Percentiles rank a stretch among this genome's conserved stretches.
Conservation (phyloP, 2,797 vertebrate species). For the Antrozous pallidus region DNA sequence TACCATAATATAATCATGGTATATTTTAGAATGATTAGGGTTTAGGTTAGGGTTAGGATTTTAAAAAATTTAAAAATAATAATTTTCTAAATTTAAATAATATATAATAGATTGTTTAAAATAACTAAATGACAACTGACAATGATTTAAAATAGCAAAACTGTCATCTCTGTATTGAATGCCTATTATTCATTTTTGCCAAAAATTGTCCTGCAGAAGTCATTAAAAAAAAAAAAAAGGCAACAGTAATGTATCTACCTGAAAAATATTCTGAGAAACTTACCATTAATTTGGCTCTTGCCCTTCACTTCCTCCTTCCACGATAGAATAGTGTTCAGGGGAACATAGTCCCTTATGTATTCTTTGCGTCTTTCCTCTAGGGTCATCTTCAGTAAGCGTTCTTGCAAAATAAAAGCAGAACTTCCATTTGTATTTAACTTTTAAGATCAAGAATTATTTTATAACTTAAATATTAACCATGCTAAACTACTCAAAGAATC, state of each 20-base stretch:
- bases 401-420: slow-evolving; percentile 81
- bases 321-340: slow-evolving; percentile 88
- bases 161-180: slow-evolving; percentile 5
- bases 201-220: neutral
- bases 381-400: slow-evolving; percentile 91
- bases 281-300: slow-evolving; percentile 83
- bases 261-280: slow-evolving; percentile 69
- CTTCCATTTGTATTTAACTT: slow-evolving; percentile 74
- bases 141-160: slow-evolving; percentile 52
- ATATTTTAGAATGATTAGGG: neutral
- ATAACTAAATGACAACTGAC: slow-evolving; percentile 26
- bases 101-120: neutral
- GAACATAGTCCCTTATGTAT: slow-evolving; percentile 88
- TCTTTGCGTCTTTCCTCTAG: slow-evolving; percentile 94
- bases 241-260: slow-evolving; percentile 36
- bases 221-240: slow-evolving; percentile 15
- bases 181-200: slow-evolving; percentile 22
- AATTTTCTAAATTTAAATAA: slow-evolving; percentile 37
- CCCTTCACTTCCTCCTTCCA: slow-evolving; percentile 90
- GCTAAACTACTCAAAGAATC: slow-evolving; percentile 39
- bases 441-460: slow-evolving; percentile 51
- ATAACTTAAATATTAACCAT: slow-evolving; percentile 48
- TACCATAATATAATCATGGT: neutral
- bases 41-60: neutral
- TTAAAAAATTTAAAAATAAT: neutral